phyloP scores from a whole-genome alignment of 2,888 invertebrate genomes.

The Andricus quercusramuli region DNA sequence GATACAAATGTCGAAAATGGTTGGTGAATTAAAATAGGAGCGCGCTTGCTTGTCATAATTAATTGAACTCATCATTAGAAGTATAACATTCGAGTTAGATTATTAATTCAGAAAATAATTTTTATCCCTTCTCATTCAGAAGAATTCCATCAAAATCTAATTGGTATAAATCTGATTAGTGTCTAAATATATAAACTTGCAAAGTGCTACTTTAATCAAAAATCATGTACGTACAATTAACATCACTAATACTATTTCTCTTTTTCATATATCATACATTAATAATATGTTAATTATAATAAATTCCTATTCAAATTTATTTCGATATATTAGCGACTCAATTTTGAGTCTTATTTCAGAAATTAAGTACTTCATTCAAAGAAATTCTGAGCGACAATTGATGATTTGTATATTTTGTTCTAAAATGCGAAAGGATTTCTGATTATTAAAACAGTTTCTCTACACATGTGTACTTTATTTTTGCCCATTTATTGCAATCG shows the following conservation, averaged over 20 bases:
- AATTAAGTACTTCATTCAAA: neutral
- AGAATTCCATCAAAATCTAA: neutral
- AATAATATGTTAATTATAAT: neutral
- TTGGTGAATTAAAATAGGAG: neutral
- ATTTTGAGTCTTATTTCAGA: neutral
- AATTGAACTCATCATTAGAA: neutral
- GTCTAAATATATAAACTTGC: neutral
- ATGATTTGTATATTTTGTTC: neutral
- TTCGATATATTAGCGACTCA: neutral
- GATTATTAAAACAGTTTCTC: neutral
- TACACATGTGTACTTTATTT: slow-evolving; percentile 8
- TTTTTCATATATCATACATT: neutral
- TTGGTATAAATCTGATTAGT: neutral
- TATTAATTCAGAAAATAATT: neutral
- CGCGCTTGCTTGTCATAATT: neutral
- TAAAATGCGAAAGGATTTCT: neutral
- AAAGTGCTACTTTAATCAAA: neutral
- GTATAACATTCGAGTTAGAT: neutral
- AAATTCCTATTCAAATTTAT: neutral
- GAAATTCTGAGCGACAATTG: neutral
- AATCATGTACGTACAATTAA: neutral
- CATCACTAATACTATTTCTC: neutral
- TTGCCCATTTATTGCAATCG: slow-evolving; percentile 24
- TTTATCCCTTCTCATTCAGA: neutral
- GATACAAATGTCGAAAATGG: neutral